A percentile compares a stretch with the other conserved stretches of the same genome.
Evolutionary conservation across 2,888 invertebrate species (phyloP).

Genomic region (Aphodius granarius): DNA sequence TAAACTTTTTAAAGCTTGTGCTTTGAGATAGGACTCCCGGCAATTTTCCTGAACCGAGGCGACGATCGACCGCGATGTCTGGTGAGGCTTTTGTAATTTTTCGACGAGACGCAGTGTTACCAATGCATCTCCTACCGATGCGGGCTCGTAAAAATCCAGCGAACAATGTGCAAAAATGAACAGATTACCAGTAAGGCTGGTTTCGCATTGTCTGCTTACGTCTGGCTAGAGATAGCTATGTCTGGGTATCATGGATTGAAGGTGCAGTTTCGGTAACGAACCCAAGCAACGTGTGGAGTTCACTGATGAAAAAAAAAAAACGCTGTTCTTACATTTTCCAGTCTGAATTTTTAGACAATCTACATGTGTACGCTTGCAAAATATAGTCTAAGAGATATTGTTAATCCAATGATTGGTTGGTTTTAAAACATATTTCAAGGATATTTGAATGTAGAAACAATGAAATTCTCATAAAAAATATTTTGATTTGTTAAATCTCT

Average conservation of each 20-base stretch:
- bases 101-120: neutral
- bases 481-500: too few species aligned
- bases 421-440: too few species aligned
- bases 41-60: neutral
- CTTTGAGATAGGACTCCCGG: neutral
- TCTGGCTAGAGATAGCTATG: neutral
- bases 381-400: too few species aligned
- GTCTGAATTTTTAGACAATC: neutral
- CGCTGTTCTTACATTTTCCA: neutral
- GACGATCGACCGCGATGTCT: neutral
- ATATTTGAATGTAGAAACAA: too few species aligned
- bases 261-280: too few species aligned
- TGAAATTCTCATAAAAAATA: too few species aligned
- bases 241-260: neutral
- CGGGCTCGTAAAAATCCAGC: neutral
- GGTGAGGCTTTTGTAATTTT: neutral
- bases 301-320: neutral
- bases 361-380: too few species aligned
- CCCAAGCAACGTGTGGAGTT: too few species aligned
- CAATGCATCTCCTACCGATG: neutral
- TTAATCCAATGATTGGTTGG: too few species aligned
- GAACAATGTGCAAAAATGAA: neutral
- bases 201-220: neutral
- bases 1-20: neutral
- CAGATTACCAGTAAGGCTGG: neutral